Conservation (phyloP, 2,888 invertebrate genomes). For the Chrysolina haemoptera region DNA sequence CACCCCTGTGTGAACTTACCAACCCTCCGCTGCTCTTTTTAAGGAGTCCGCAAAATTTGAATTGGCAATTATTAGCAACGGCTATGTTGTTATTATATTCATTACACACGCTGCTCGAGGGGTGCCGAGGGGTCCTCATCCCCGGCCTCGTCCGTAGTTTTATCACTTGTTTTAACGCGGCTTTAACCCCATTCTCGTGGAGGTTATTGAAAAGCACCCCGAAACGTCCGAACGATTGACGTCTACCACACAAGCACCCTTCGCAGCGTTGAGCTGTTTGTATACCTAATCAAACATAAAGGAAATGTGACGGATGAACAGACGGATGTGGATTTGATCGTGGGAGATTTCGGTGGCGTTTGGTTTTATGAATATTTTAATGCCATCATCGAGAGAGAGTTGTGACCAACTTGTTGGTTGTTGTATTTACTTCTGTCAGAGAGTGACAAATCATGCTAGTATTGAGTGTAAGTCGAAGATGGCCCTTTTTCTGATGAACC, state of each 20-base stretch:
- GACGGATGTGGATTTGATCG: slow-evolving; percentile 26
- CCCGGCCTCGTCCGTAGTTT: slow-evolving; percentile 47
- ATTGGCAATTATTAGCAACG: slow-evolving; percentile 62
- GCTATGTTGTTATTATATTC: slow-evolving; percentile 64
- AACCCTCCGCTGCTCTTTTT: slow-evolving; percentile 60
- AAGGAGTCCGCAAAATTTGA: slow-evolving; percentile 55
- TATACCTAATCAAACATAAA: slow-evolving; percentile 29
- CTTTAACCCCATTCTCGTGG: slow-evolving; percentile 55
- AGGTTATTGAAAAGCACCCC: slow-evolving; percentile 22
- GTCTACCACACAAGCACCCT: slow-evolving; percentile 22
- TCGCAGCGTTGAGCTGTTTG: slow-evolving; percentile 25
- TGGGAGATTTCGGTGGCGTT: slow-evolving; percentile 30
- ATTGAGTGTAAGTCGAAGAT: too few relatives aligned
- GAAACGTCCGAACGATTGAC: slow-evolving; percentile 4
- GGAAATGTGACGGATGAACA: slow-evolving; percentile 29
- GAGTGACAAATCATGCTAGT: too few relatives aligned
- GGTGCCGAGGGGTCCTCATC: slow-evolving; percentile 48
- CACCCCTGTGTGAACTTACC: slow-evolving; percentile 56
- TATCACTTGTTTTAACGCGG: slow-evolving; percentile 60
- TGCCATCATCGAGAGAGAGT: neutral
- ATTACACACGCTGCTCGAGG: slow-evolving; percentile 58
- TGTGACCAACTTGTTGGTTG: neutral
- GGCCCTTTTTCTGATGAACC: too few relatives aligned
- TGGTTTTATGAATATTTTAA: slow-evolving; percentile 25
- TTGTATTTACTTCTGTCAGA: neutral